Base-by-base conservation (phyloP, 2,797 vertebrate species). In the Lepilemur ruficaudatus region DNA sequence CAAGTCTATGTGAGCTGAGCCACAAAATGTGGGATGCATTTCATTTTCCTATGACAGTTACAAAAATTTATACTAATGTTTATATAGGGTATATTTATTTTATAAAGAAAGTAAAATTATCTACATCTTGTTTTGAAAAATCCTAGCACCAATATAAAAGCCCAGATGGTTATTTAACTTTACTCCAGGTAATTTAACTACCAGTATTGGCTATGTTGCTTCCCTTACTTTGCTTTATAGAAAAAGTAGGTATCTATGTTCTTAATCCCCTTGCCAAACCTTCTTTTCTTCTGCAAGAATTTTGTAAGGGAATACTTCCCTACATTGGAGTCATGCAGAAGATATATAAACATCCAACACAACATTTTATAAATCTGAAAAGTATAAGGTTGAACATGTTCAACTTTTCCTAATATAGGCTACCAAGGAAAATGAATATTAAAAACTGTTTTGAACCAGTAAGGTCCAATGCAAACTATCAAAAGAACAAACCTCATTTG, bases 241-340 rank as follows among this genome's bases (percentile, higher is more conserved):
- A 94, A 92, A 91, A 89, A 59, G 25, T 69, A 90, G 41, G 4
- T 88, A 79, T 80, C 70, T 86, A 11, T 50, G 22, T 57, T 61
- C 32, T 72, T 84, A 81, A 87, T 73, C 43, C 22, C 25, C 32
- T 90, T 87, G 41, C 23, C 81, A 95, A 81, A 76, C 23, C 20
- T 89, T 87, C 52, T 96, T 91, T 88, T 94, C 48, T 92, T 91
- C 41, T 78, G 32, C 6, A 87, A 91, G 59, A 86, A 75, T 93
- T 76, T 88, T 92, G 6, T 75, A 92, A 96, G 85, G 76, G 38
- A 94, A 57, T 76, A 81, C 32, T 95, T 88, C 11, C 41, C 17
- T 70, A 67, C 25, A 2, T 43, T 91, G 55, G 48, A 94, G 41
- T 92, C 82, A 93, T 90, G 43, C 59, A 78, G 83, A 90, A 89